Evolutionary conservation across 2,888 invertebrate species (phyloP).

Genomic region (Anaspis maculata): DNA sequence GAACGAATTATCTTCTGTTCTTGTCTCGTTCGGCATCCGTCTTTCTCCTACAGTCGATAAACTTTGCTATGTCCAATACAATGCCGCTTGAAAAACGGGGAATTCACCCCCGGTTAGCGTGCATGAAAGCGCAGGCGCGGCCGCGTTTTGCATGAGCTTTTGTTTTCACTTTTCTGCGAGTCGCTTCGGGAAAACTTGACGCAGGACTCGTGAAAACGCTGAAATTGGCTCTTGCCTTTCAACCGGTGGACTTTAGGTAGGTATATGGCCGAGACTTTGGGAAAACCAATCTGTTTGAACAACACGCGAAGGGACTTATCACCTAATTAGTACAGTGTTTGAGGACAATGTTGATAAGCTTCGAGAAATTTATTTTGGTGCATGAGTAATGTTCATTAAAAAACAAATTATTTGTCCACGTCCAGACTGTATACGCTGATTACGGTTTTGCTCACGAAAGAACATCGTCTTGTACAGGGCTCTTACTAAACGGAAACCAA

Average conservation of each 20-base stretch:
- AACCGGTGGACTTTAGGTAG: background rate
- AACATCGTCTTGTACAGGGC: no score
- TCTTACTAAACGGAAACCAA: no score
- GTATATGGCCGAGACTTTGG: no score
- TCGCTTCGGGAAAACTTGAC: constrained; percentile 7
- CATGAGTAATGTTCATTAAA: no score
- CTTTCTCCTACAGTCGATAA: constrained; percentile 22
- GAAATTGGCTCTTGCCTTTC: constrained; percentile 1
- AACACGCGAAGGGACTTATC: no score
- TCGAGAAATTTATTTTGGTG: no score
- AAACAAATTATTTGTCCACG: no score
- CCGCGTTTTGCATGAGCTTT: constrained; percentile 7
- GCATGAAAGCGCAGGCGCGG: constrained; percentile 10
- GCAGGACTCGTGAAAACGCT: constrained; percentile 5
- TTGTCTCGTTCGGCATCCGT: constrained; percentile 14
- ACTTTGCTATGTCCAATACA: constrained; percentile 18
- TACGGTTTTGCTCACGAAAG: no score
- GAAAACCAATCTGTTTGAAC: no score
- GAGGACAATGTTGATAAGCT: no score
- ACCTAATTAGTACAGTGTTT: no score
- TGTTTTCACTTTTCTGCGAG: constrained; percentile 7
- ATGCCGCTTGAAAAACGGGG: constrained; percentile 16
- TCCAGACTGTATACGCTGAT: no score
- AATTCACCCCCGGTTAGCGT: constrained; percentile 11
- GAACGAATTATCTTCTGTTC: constrained; percentile 18